Evolutionary conservation across 2,888 invertebrate species (phyloP), one percentile per base, ranked within the genome.

Genomic region (Noctua janthina): DNA sequence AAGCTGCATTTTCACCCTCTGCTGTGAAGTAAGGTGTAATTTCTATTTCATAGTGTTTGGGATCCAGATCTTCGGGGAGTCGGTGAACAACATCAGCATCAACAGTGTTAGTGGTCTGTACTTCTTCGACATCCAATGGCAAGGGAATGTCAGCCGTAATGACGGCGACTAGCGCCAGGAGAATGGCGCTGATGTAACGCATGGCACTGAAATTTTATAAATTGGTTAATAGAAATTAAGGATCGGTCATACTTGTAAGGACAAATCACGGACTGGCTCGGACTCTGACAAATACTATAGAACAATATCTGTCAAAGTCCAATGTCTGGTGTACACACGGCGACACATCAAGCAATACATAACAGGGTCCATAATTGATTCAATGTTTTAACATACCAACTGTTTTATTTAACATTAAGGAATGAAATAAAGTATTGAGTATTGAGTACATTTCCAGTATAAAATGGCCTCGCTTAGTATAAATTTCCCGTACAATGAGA

Each of bases 11-110:
- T 17, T 88, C 85, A 11, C 71, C 89, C 64, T 92, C 93, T 23
- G 92, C 93, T 82, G 95, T 93, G 39, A 98, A 96, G 83, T 97
- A 96, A 0, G 97, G 97, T 0, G 94, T 95, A 29, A 98, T 92
- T 82, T 96, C 95, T 1, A 98, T 92, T 11, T 96, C 94, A 87
- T 97, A 98, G 62, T 94, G 94, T 4, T 92, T 92, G 0, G 98
- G 98, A 39, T 94, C 92, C 3, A 98, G 91, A 39, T 94, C 94
- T 91, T 96, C 96, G 6, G 96, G 95, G 0, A 96, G 74, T 17
- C 97, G 94, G 85, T 94, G 96, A 8, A 87, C 82, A n/a, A 17
- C 2, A 0, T 90, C 88, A 8, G 86, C 84, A 54, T 90, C 91
- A 20, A 81, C 90, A 59, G 91, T 91, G 76, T 87, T 91, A 17